These are phyloP conservation scores for Mythimna pallens DNA, from an alignment of 2,888 invertebrate species.

Conservation along the genomic window DNA sequence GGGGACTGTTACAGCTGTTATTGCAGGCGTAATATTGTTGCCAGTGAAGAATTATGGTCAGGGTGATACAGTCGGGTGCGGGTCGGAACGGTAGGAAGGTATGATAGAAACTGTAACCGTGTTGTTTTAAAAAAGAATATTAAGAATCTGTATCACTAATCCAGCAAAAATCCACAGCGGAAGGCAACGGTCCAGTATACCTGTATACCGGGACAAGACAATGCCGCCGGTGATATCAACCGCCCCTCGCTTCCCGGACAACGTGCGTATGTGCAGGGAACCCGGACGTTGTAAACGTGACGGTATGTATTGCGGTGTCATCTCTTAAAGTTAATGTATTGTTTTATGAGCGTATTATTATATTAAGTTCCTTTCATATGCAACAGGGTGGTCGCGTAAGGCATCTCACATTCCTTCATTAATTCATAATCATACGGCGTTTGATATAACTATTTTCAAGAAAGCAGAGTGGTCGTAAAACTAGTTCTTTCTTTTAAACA, in stretches of 20 bases:
- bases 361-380: conserved; percentile 10
- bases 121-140: not conserved
- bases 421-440: not conserved
- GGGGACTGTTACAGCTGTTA: conserved; percentile 57
- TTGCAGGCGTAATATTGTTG: conserved; percentile 47
- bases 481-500: too few species aligned
- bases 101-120: not conserved
- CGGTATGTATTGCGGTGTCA: conserved; percentile 34
- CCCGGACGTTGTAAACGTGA: conserved; percentile 29
- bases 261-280: conserved; percentile 43
- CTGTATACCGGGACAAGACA: conserved; percentile 36
- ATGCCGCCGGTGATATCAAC: conserved; percentile 43
- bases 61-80: conserved; percentile 11
- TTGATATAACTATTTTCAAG: not conserved
- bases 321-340: conserved; percentile 17
- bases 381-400: not conserved
- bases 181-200: conserved; percentile 39
- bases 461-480: too few species aligned
- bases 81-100: not conserved
- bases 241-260: conserved; percentile 57
- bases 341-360: conserved; percentile 22
- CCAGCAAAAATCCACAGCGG: conserved; percentile 29
- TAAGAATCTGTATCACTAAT: conserved; percentile 2
- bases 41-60: conserved; percentile 42
- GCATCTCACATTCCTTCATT: not conserved